Conservation (phyloP, 2,113 vertebrate genomes). For the Mormyrus iriodes region DNA sequence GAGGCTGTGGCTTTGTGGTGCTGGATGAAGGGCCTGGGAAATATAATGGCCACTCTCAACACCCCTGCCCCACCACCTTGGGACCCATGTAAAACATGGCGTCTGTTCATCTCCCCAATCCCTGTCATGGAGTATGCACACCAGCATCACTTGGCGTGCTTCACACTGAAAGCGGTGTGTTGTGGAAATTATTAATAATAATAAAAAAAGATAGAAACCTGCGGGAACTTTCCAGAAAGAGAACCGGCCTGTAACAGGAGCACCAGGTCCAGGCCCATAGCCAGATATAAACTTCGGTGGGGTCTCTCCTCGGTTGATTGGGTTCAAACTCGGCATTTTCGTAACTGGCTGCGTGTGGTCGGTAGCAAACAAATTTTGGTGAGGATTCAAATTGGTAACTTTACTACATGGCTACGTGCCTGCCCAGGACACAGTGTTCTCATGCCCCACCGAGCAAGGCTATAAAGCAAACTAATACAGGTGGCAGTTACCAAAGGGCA, state of each 20-base stretch:
- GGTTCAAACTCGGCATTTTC: neutral
- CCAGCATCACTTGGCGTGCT: neutral
- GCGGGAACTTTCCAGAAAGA: conserved; percentile 8
- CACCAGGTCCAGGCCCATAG: neutral
- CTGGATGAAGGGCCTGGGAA: neutral
- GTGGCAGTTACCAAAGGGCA: conserved; percentile 8
- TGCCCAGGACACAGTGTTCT: neutral
- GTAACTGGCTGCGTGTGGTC: neutral
- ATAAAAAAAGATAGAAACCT: neutral
- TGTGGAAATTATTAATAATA: conserved; percentile 14
- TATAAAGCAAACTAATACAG: conserved; percentile 6
- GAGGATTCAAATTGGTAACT: neutral
- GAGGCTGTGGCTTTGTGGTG: neutral
- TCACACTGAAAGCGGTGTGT: neutral
- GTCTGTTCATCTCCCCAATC: neutral
- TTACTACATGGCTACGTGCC: neutral
- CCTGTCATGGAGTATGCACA: neutral
- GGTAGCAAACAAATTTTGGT: neutral
- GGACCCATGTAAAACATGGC: neutral
- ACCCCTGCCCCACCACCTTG: neutral
- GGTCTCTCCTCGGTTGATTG: neutral
- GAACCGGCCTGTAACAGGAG: neutral
- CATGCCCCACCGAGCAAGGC: neutral
- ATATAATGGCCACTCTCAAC: neutral
- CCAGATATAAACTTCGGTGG: neutral